Conservation (phyloP, 1,140 invertebrate genomes). For the Diploscapter pachys region DNA sequence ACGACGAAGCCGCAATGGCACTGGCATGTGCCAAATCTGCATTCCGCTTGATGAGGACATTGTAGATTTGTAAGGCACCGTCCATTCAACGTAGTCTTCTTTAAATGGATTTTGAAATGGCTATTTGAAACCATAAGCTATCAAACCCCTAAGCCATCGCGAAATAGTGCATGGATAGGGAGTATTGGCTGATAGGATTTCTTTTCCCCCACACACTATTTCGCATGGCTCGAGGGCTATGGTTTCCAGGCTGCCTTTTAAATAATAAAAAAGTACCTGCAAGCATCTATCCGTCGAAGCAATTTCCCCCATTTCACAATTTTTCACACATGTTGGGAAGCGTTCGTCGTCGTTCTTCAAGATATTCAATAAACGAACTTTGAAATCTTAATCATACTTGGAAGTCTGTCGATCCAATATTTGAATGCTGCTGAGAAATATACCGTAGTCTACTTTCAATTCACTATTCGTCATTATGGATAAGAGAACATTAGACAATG, state of each 20-base stretch:
- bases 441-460: no score
- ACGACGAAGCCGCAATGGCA: slow-evolving; percentile 46
- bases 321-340: slow-evolving; percentile 55
- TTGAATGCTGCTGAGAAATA: no score
- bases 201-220: no score
- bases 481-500: no score
- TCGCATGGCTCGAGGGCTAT: no score
- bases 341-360: slow-evolving; percentile 56
- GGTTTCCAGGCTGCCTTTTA: slow-evolving; percentile 38
- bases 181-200: no score
- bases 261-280: background rate
- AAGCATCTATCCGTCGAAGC: slow-evolving; percentile 51
- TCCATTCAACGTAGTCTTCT: no score
- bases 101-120: no score
- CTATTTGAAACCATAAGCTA: no score
- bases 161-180: no score
- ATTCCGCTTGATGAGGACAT: slow-evolving; percentile 49
- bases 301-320: slow-evolving; percentile 46
- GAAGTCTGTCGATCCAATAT: background rate
- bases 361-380: background rate
- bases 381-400: background rate
- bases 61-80: slow-evolving; percentile 52
- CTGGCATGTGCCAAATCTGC: slow-evolving; percentile 57
- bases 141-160: no score
- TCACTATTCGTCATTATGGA: no score